Base-by-base conservation (phyloP, 1,140 invertebrate species). In the Cherax quadricarinatus region DNA sequence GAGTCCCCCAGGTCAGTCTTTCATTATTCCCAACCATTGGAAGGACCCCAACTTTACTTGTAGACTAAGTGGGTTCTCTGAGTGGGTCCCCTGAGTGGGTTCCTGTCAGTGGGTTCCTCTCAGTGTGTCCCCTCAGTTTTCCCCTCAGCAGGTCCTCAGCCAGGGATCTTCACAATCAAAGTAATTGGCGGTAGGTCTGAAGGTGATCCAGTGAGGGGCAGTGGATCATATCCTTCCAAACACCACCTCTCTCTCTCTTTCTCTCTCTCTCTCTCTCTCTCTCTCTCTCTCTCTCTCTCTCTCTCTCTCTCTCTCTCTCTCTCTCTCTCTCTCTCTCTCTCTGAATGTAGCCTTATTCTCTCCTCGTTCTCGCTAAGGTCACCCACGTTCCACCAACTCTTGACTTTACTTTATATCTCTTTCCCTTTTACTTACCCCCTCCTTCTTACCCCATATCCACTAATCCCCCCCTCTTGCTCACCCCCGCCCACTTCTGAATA, bases 141-240 rank as follows among this genome's bases (percentile, higher is more conserved):
- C 4, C 53, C 24, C 53, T 30, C 30, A 24, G n/a, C n/a, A 24
- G 53, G 24, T 85, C 24, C 60, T 18, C 57, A 41, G 18, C 24
- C 57, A n/a, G 51, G 21, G n/a, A 66, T 16, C 21, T 21, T 30
- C 82, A 85, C 82, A 85, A 85, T 85, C 82, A 85, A 85, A 57
- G 82, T 85, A 85, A 83, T 85, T 85, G 82, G 82, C 66, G 82
- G 82, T 5, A 12, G n/a, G 53, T 60, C 21, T 14, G 53, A 57
- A 66, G 53, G 30, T 49, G 53, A n/a, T 21, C 30, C 24, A 30
- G n/a, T 16, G 30, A 24, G 30, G 53, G 48, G 14, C 24, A n/a
- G 4, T 53, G 82, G 24, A 85, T 48, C 82, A 21, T 21, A 24
- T 9, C 21, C 62, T 66, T 21, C 62, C 62, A 5, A 4, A 18